Conservation (phyloP, 2,797 vertebrate genomes). For the Anguilla pacifica region DNA sequence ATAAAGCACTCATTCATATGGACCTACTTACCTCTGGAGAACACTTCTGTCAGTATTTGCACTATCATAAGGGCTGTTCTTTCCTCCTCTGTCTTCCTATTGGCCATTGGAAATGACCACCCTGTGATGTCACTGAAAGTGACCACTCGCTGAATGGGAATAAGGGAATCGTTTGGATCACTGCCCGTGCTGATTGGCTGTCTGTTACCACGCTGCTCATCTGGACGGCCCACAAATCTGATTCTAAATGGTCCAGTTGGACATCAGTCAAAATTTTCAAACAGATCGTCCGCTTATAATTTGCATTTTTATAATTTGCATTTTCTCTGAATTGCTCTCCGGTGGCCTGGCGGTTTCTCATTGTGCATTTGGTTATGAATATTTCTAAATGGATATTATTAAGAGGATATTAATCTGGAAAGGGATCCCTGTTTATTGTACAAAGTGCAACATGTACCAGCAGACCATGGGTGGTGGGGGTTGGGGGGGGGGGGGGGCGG, state of each 20-base stretch:
- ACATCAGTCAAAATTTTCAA: constrained; percentile 47
- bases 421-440: constrained; percentile 37
- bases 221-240: constrained; percentile 45
- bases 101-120: neutral
- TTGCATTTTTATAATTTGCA: constrained; percentile 35
- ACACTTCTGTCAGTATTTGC: neutral
- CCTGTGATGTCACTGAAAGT: neutral
- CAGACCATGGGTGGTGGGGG: neutral
- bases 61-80: neutral
- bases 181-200: constrained; percentile 36
- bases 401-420: constrained; percentile 34
- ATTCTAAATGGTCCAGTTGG: constrained; percentile 45
- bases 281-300: constrained; percentile 48
- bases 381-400: constrained; percentile 63
- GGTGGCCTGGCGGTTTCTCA: constrained; percentile 45
- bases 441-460: constrained; percentile 45
- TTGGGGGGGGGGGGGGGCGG: constrained; percentile 29
- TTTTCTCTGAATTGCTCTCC: constrained; percentile 43
- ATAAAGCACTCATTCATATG: neutral
- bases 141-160: constrained; percentile 17
- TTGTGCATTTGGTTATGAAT: constrained; percentile 57
- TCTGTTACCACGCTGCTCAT: constrained; percentile 36
- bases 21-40: neutral
- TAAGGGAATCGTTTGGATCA: constrained; percentile 11
- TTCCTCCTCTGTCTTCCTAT: neutral